A percentile compares a stretch with the other conserved stretches of the same genome.
Evolutionary conservation across 2,888 invertebrate genomes (phyloP).

Genomic region (Belgica antarctica): DNA sequence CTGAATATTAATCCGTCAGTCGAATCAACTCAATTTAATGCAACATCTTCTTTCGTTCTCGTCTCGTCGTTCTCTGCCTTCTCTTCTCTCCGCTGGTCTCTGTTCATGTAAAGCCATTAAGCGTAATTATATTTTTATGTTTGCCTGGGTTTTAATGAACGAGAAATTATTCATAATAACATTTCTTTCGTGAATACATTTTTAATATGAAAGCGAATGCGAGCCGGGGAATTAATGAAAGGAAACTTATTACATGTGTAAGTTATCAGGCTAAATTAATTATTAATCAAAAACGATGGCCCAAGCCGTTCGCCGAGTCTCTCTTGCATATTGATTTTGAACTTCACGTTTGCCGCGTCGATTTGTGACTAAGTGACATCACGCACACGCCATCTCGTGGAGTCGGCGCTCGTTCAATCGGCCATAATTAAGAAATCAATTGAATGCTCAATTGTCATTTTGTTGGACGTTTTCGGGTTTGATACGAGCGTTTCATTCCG

Average conservation of each 20-base stretch:
- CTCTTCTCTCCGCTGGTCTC: neutral
- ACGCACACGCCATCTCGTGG: neutral
- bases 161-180: conserved; percentile 38
- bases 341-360: too few species aligned
- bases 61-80: neutral
- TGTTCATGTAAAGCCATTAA: conserved; percentile 43
- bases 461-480: conserved; percentile 1
- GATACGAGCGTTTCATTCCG: neutral
- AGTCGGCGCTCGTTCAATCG: neutral
- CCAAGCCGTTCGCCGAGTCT: neutral
- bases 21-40: conserved; percentile 35
- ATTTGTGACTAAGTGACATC: neutral
- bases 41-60: conserved; percentile 40
- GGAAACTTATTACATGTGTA: conserved; percentile 19
- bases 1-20: conserved; percentile 41
- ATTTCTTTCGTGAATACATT: neutral
- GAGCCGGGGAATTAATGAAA: neutral
- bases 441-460: neutral
- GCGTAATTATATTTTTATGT: conserved; percentile 39
- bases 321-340: conserved; percentile 24
- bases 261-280: conserved; percentile 36
- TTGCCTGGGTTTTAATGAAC: conserved; percentile 24
- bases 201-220: too few species aligned
- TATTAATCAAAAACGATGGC: conserved; percentile 38
- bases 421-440: neutral